These are phyloP conservation scores for Furcifer pardalis DNA, from an alignment of 2,797 vertebrate species.

Conservation along the genomic window DNA sequence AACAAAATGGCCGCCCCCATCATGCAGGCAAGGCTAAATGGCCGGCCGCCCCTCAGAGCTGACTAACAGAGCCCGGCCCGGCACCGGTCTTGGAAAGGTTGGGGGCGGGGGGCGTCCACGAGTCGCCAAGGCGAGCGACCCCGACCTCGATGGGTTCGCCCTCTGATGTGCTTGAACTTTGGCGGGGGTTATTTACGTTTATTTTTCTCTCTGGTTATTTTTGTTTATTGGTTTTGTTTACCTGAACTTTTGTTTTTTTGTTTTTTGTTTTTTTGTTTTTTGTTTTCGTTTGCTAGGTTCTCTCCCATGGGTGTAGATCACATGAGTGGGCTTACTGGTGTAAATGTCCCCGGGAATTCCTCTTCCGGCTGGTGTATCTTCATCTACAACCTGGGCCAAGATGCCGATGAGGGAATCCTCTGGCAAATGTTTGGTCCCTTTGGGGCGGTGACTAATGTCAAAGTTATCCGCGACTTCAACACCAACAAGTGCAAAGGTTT, in stretches of 20 bases:
- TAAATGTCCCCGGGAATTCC: conserved; percentile 88
- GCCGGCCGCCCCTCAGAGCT: too few relatives aligned
- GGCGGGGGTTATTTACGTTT: too few relatives aligned
- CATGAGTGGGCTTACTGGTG: conserved; percentile 93
- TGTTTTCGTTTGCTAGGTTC: conserved; percentile 88
- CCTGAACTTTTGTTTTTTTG: conserved; percentile 75
- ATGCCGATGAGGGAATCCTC: conserved; percentile 96
- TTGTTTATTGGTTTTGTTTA: conserved; percentile 60
- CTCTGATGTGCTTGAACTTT: conserved; percentile 64
- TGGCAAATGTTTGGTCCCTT: conserved; percentile 99
- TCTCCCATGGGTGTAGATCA: conserved; percentile 98
- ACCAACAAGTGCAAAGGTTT: conserved; percentile 99
- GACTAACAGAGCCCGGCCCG: too few relatives aligned
- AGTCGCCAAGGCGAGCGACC: too few relatives aligned
- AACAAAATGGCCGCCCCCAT: too few relatives aligned
- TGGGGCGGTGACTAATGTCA: conserved; percentile 97
- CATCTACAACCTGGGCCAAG: conserved; percentile 98
- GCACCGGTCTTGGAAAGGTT: too few relatives aligned
- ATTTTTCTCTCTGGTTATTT: neutral
- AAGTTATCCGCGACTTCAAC: conserved; percentile 99
- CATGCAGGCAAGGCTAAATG: too few relatives aligned
- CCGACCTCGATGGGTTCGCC: conserved; percentile 52
- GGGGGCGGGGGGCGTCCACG: too few relatives aligned
- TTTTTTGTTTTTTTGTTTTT: conserved; percentile 73
- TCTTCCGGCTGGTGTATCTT: conserved; percentile 99